Conservation (phyloP, 2,888 invertebrate genomes). For the Drosophila setosimentum region DNA sequence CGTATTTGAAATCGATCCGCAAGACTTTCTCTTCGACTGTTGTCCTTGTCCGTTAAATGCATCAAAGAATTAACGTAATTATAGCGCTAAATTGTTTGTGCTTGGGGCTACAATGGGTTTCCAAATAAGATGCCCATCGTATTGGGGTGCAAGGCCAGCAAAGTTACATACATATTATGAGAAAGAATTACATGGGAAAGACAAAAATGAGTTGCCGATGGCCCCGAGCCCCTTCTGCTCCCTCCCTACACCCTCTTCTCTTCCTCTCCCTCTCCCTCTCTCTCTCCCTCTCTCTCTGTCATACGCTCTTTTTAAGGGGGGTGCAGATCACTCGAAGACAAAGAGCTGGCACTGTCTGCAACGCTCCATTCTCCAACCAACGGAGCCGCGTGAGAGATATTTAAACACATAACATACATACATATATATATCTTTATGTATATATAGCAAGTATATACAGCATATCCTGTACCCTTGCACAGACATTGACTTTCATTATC, state of each 20-base stretch:
- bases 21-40: conserved; percentile 3
- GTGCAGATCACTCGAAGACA: conserved; percentile 44
- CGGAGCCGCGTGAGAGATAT: conserved; percentile 5
- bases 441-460: conserved; percentile 18
- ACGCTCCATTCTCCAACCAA: conserved; percentile 9
- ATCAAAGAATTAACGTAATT: conserved; percentile 53
- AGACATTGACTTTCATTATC: conserved; percentile 81
- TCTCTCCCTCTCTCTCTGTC: conserved; percentile 3
- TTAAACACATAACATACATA: background rate
- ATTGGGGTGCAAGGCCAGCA: conserved; percentile 45
- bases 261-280: background rate
- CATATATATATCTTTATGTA: background rate
- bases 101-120: conserved; percentile 16
- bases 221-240: conserved; percentile 3
- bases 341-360: conserved; percentile 59
- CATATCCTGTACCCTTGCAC: conserved; percentile 79
- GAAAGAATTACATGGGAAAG: conserved; percentile 56
- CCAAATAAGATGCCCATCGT: conserved; percentile 16
- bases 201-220: conserved; percentile 33
- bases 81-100: conserved; percentile 18
- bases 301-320: conserved; percentile 5
- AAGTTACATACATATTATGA: conserved; percentile 11
- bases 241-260: background rate
- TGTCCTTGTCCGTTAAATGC: background rate
- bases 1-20: conserved; percentile 30